These are phyloP conservation scores for Pseudopleuronectes americanus DNA, from an alignment of 2,797 vertebrate species.

Conservation along the genomic window DNA sequence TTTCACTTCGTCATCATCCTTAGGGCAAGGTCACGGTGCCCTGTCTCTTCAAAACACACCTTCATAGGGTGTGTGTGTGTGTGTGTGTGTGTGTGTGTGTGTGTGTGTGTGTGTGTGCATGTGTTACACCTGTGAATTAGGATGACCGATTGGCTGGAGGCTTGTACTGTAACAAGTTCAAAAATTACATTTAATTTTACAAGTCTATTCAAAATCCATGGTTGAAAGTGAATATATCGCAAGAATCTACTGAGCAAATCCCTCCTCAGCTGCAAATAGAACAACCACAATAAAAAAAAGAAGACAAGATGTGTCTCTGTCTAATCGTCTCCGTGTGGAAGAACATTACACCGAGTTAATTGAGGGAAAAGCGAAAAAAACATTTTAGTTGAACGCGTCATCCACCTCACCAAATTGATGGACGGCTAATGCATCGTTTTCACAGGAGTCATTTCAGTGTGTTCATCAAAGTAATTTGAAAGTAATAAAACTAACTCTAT, in stretches of 20 bases:
- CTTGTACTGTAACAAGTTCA: constrained; percentile 8
- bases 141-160: constrained; percentile 3
- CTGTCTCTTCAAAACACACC: constrained; percentile 47
- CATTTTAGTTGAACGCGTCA: constrained; percentile 57
- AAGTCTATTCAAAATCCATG: constrained; percentile 32
- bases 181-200: constrained; percentile 19
- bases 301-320: constrained; percentile 39
- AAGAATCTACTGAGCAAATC: constrained; percentile 26
- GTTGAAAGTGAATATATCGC: constrained; percentile 15
- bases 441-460: constrained; percentile 50
- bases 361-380: constrained; percentile 66
- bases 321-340: constrained; percentile 57
- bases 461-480: constrained; percentile 70
- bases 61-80: constrained; percentile 18
- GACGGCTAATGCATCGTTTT: constrained; percentile 61
- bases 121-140: not conserved
- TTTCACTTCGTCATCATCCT: constrained; percentile 73
- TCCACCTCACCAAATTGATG: constrained; percentile 66
- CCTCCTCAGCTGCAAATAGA: constrained; percentile 54
- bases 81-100: not conserved
- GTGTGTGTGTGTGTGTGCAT: constrained; percentile 13
- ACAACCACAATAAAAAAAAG: constrained; percentile 9
- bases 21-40: constrained; percentile 66
- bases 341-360: constrained; percentile 66
- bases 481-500: constrained; percentile 67